Evolutionary conservation across 92 coral and sea anemone genomes (phyloP), one percentile per base, ranked within the genome.

Genomic region (Muricea muricata): DNA sequence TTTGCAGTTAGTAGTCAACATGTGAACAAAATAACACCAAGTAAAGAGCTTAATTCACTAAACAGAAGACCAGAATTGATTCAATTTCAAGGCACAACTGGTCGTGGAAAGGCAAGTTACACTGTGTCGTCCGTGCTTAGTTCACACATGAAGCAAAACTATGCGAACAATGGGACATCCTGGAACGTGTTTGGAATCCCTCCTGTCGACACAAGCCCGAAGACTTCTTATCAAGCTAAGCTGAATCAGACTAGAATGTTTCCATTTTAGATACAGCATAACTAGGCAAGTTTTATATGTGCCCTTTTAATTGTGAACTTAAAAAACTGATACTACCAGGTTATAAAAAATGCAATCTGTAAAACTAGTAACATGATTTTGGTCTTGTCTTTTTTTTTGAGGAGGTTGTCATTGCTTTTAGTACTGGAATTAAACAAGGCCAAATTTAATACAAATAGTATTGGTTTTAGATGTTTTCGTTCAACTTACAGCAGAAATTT

Each of bases 171-270:
- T 71, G 94, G 97, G n/a, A 90, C 97, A 23, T 86, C 94, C 10
- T 96, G 99, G 99, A 93, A 96, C 78, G 88, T 96, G 8, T 93
- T 96, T 61, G 99, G 99, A 14, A 93, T 96, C 6, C 93, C 99
- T 2, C 71, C 70, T 4, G 70, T 39, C 1, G 55, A 78, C 6
- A 78, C 70, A 30, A 56, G 41, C 7, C n/a, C 33, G 24, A 75
- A 47, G 10, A 47, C 65, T 32, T 28, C 66, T 1, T 32, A 75
- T 25, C 80, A 47, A 20, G 28, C 71, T 50, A 26, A 35, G 12
- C 70, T 30, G 20, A 52, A 37, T 47, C 58, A 70, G 7, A 57
- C 33, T 4, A 81, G 90, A 74, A 87, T 58, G 57, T 72, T 81
- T 74, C 90, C 90, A 8, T 87, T 73, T 58, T 87, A 58, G 37